phyloP scores from a whole-genome alignment of 1,140 invertebrate species.

The Drosophila ananassae region DNA sequence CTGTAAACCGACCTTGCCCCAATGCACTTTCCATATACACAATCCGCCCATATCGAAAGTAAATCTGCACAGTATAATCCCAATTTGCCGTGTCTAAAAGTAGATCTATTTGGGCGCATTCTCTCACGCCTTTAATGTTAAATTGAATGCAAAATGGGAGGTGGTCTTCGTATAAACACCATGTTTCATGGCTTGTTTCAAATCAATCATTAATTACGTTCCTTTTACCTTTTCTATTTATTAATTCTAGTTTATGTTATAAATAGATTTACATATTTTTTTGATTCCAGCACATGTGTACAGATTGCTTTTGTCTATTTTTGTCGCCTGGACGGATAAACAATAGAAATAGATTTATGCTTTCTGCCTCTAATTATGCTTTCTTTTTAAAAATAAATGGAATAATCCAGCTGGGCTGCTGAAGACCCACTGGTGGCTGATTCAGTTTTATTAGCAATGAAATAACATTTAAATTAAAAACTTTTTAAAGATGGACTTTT shows the following conservation, averaged over 20 bases:
- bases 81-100: slow-evolving; percentile 6
- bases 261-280: not conserved
- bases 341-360: not conserved
- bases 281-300: not conserved
- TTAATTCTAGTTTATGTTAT: not conserved
- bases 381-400: not conserved
- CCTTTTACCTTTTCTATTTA: not conserved
- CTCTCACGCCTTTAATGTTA: not conserved
- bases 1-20: slow-evolving; percentile 35
- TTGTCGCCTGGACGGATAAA: not conserved
- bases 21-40: slow-evolving; percentile 18
- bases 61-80: slow-evolving; percentile 16
- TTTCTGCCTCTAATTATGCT: not conserved
- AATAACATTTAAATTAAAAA: too few relatives aligned
- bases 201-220: slow-evolving; percentile 1
- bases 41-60: not conserved
- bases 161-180: not conserved
- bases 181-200: not conserved
- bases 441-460: too few relatives aligned
- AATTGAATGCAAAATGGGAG: not conserved
- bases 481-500: too few relatives aligned
- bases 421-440: too few relatives aligned
- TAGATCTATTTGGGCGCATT: not conserved
- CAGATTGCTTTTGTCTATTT: not conserved
- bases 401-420: too few relatives aligned